These are phyloP conservation scores for Muraenolepis orangiensis DNA, from an alignment of 2,797 vertebrate genomes.

Conservation along the genomic window DNA sequence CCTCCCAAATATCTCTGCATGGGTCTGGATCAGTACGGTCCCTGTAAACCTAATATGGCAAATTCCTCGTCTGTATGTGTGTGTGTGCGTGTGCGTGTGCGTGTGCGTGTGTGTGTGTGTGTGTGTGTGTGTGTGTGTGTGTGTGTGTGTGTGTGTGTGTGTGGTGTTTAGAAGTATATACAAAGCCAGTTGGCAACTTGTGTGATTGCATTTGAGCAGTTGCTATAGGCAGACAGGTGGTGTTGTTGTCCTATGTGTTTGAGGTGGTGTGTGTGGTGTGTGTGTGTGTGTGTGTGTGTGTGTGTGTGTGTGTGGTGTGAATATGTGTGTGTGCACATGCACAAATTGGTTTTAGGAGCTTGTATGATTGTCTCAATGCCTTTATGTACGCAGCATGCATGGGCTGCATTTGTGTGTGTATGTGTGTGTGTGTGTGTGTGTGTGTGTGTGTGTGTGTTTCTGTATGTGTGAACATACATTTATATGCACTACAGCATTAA, in stretches of 20 bases:
- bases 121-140: background rate
- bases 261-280: slow-evolving; percentile 29
- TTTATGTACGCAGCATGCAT: background rate
- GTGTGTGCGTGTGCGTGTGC: no score
- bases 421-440: no score
- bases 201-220: slow-evolving; percentile 54
- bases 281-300: background rate
- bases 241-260: slow-evolving; percentile 32
- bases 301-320: background rate
- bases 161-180: slow-evolving; percentile 27
- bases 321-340: background rate
- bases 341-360: slow-evolving; percentile 2
- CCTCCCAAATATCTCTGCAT: background rate
- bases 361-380: background rate
- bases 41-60: background rate
- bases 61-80: background rate
- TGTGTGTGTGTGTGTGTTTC: background rate
- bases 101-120: background rate
- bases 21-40: background rate
- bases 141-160: background rate
- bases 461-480: background rate
- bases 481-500: background rate
- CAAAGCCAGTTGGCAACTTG: slow-evolving; percentile 20
- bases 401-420: background rate
- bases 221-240: slow-evolving; percentile 61